These are phyloP conservation scores for Tholera decimalis DNA, from an alignment of 2,888 invertebrate genomes.

Conservation along the genomic window DNA sequence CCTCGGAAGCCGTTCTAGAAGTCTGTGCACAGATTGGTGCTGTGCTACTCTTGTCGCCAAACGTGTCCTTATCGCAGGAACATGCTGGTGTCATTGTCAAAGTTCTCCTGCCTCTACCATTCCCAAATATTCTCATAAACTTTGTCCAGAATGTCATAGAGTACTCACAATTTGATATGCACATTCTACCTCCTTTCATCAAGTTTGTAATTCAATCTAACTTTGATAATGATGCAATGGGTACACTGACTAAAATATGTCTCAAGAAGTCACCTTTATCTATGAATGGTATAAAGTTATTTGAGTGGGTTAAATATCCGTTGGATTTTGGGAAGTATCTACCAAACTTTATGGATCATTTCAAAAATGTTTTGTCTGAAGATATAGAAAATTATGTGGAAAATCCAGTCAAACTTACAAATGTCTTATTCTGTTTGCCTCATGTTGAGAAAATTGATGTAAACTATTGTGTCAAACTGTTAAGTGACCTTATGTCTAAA, in stretches of 20 bases:
- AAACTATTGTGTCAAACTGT: conserved; percentile 72
- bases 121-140: conserved; percentile 91
- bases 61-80: conserved; percentile 93
- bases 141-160: conserved; percentile 93
- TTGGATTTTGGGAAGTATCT: conserved; percentile 90
- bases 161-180: conserved; percentile 94
- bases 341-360: conserved; percentile 81
- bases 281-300: conserved; percentile 91
- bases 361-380: conserved; percentile 78
- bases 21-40: conserved; percentile 91
- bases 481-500: conserved; percentile 81
- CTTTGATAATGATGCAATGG: conserved; percentile 90
- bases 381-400: conserved; percentile 80
- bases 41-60: conserved; percentile 91
- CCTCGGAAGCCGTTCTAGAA: conserved; percentile 86
- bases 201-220: conserved; percentile 90
- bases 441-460: conserved; percentile 89
- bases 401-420: conserved; percentile 84
- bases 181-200: conserved; percentile 93
- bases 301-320: conserved; percentile 93
- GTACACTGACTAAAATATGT: conserved; percentile 93
- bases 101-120: conserved; percentile 91
- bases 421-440: conserved; percentile 90
- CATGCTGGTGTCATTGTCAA: conserved; percentile 93
- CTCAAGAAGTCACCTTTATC: conserved; percentile 93